Evolutionary conservation across 2,113 vertebrate genomes (phyloP).

Genomic region (Collichthys lucidus): DNA sequence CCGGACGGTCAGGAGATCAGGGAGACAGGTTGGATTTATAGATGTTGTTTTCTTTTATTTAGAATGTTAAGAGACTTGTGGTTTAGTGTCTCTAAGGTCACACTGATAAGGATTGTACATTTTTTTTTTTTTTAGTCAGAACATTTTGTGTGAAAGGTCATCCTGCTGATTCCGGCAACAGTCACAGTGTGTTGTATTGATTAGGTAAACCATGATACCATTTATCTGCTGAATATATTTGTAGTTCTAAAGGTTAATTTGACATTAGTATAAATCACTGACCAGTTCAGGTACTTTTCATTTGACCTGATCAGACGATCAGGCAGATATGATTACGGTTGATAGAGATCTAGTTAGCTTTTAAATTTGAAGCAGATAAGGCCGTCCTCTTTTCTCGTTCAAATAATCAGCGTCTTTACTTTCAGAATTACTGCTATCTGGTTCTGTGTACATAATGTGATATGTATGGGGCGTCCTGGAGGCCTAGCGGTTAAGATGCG

Average conservation of each 20-base stretch:
- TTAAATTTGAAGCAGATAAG: neutral
- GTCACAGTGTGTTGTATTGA: neutral
- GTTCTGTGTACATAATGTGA: neutral
- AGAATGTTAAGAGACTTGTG: neutral
- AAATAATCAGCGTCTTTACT: neutral
- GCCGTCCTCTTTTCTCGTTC: neutral
- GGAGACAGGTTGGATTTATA: slow-evolving; percentile 63
- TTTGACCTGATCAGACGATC: neutral
- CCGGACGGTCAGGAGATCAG: slow-evolving; percentile 1
- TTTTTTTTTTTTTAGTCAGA: neutral
- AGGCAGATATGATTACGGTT: neutral
- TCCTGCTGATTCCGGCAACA: neutral
- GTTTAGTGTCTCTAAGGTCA: neutral
- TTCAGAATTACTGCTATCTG: neutral
- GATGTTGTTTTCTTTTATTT: neutral
- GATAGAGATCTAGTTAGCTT: neutral
- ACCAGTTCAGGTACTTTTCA: neutral
- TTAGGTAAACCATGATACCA: neutral
- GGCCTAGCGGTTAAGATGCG: neutral
- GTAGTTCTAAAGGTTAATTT: neutral
- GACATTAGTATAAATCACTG: neutral
- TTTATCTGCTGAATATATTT: neutral
- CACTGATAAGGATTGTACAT: neutral
- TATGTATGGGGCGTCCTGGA: too few relatives aligned
- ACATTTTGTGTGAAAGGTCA: neutral